Evolutionary conservation across 2,113 vertebrate genomes (phyloP).

Genomic region (Nesospiza acunhae): DNA sequence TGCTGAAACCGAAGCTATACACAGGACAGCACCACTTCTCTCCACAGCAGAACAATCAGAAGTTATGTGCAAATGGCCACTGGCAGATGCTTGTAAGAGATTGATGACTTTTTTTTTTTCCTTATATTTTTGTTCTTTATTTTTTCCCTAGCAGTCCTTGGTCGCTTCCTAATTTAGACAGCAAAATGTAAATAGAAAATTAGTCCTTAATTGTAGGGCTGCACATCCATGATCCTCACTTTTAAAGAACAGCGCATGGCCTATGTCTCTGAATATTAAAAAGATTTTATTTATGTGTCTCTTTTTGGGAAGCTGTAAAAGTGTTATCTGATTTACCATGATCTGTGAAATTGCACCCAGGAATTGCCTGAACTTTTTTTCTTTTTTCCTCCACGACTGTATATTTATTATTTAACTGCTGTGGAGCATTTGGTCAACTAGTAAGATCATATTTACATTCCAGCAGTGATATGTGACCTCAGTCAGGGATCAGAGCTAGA

Average conservation of each 20-base stretch:
- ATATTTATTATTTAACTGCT: not conserved
- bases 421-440: not conserved
- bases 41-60: slow-evolving; percentile 6
- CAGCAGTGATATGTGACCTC: not conserved
- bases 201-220: not conserved
- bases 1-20: slow-evolving; percentile 9
- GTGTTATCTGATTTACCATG: not conserved
- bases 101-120: not conserved
- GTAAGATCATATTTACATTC: not conserved
- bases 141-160: not conserved
- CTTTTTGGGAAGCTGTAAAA: not conserved
- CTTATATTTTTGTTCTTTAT: not conserved
- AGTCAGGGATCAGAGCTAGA: not conserved
- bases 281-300: not conserved
- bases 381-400: not conserved
- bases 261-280: not conserved
- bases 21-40: not conserved
- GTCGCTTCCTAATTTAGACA: not conserved
- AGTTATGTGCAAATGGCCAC: not conserved
- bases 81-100: slow-evolving; percentile 33
- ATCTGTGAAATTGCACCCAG: not conserved
- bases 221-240: not conserved
- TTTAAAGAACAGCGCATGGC: not conserved
- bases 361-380: not conserved
- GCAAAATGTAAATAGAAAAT: not conserved